These are phyloP conservation scores for Drosophila suzukii DNA, from an alignment of 1,140 invertebrate species.

Conservation along the genomic window DNA sequence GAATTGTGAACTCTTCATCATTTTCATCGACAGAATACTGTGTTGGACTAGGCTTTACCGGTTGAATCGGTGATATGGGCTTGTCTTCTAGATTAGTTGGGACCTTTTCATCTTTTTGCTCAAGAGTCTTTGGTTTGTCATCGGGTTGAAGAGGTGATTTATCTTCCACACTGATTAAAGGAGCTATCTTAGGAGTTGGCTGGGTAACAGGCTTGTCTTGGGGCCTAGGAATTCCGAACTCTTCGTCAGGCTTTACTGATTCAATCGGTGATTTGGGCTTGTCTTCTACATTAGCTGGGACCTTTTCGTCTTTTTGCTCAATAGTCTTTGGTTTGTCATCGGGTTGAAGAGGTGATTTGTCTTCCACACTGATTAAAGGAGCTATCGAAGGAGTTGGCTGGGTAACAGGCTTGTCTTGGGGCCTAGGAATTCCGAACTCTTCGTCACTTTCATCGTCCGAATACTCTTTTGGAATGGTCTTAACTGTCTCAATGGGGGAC, in stretches of 20 bases:
- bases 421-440: constrained; percentile 8
- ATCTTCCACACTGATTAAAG: neutral
- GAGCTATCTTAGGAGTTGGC: too few species aligned
- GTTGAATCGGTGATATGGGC: constrained; percentile 4
- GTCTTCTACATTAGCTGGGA: constrained; percentile 7
- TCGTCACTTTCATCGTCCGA: constrained; percentile 32
- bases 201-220: neutral
- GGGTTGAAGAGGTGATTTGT: constrained; percentile 2
- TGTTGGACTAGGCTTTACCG: neutral
- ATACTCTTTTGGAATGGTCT: constrained; percentile 12
- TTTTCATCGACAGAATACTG: constrained; percentile 37
- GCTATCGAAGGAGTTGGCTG: constrained; percentile 5
- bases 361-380: neutral
- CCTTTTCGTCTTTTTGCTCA: constrained; percentile 1
- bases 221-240: neutral
- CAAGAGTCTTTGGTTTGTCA: neutral
- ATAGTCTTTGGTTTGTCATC: constrained; percentile 12
- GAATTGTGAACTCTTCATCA: constrained; percentile 26
- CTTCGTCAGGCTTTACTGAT: neutral
- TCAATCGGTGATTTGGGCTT: constrained; percentile 12
- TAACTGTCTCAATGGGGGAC: neutral
- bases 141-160: neutral
- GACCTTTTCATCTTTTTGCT: neutral
- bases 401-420: constrained; percentile 3
- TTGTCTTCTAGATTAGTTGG: constrained; percentile 12